Base-by-base conservation (phyloP, 2,797 vertebrate species). In the Eurystomus glaucurus region DNA sequence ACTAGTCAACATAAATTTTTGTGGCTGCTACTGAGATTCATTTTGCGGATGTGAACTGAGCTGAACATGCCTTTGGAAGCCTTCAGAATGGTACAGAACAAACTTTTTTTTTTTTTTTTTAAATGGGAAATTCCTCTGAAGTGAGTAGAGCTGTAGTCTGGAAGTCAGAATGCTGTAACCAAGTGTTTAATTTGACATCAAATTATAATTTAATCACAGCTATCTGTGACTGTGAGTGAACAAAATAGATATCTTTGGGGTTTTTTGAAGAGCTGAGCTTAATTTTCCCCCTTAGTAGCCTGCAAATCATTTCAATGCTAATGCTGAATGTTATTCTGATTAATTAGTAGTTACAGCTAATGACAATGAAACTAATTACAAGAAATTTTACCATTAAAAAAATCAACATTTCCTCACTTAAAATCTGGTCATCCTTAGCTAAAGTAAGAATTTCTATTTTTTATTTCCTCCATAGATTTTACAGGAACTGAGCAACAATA, bases 141-240 rank as follows among this genome's bases (percentile, higher is more conserved):
- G 26, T 51, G 57, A 86, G 80, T 22, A 41, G 19, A 92, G 29
- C 46, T 81, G 41, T 62, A 54, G 57, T 79, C 61, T 86, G 26
- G 58, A 81, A 93, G 26, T 31, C 86, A 93, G 71, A 21, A 50
- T 52, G 31, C 33, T 77, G 35, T 72, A 95, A 88, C 19, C 0
- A 0, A 85, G 35, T 61, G 23, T 68, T 86, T 88, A 88, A 95
- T 93, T 88, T 95, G 88, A 93, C 77, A 94, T 75, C 43, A 90
- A 93, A 96, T 92, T 90, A 92, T 92, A 88, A 87, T 72, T 91
- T 94, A 84, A 94, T 96, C 90, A 82, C 22, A 90, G 70, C 41
- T 96, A 91, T 96, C 82, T 92, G n/a, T 81, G 65, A 90, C 41
- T 81, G 41, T 3, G 17, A 69, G n/a, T 86, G 83, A 94, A 88